Evolutionary conservation across 2,888 invertebrate species (phyloP).

Genomic region (Leucophenga montana): DNA sequence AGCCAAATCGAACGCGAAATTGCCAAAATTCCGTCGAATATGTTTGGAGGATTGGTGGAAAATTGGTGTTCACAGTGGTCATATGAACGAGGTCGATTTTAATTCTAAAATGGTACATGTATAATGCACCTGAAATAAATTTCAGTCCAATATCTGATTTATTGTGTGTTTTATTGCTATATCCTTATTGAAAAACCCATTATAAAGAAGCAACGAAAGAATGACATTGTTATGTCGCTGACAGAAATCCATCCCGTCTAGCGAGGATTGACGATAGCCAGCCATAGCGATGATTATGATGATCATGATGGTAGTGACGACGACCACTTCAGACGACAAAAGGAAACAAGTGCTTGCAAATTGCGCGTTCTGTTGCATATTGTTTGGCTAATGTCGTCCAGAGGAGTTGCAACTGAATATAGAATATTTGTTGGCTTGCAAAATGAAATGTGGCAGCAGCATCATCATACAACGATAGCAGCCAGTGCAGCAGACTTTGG

Average conservation of each 20-base stretch:
- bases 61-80: too few species aligned
- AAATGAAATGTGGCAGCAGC: conserved; percentile 34
- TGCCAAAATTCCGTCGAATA: too few species aligned
- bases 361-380: conserved; percentile 51
- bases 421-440: too few species aligned
- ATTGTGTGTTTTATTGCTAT: too few species aligned
- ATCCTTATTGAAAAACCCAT: too few species aligned
- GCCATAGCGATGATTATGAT: neutral
- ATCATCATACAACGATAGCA: conserved; percentile 59
- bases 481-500: conserved; percentile 33
- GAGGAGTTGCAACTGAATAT: conserved; percentile 6
- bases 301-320: neutral
- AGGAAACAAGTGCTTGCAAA: conserved; percentile 43
- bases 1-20: too few species aligned
- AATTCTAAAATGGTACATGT: too few species aligned
- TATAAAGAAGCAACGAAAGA: neutral
- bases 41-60: too few species aligned
- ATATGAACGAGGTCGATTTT: too few species aligned
- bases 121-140: too few species aligned
- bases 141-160: too few species aligned
- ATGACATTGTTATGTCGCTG: neutral
- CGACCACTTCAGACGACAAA: conserved; percentile 13
- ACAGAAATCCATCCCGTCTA: neutral
- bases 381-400: conserved; percentile 32
- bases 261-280: neutral